Evolutionary conservation across 2,113 vertebrate genomes (phyloP).

Genomic region (Turdus rufiventris): DNA sequence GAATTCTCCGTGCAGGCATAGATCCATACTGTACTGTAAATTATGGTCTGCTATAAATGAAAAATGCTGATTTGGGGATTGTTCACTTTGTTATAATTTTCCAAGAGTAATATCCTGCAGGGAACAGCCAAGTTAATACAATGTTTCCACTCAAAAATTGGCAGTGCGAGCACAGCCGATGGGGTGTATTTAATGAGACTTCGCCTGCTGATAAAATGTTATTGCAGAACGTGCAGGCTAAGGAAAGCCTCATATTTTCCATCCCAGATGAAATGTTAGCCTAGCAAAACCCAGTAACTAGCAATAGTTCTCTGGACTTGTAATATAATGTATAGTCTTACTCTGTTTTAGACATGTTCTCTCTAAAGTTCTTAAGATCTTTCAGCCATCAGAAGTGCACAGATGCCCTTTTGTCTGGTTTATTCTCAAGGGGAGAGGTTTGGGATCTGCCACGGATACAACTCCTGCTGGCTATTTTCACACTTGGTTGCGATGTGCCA

Average conservation of each 20-base stretch:
- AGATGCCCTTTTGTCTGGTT: neutral
- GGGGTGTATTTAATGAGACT: slow-evolving; percentile 21
- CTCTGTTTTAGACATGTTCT: neutral
- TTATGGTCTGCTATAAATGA: slow-evolving; percentile 30
- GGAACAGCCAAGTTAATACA: slow-evolving; percentile 55
- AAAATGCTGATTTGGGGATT: slow-evolving; percentile 49
- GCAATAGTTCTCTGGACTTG: neutral
- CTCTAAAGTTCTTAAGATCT: neutral
- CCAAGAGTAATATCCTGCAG: slow-evolving; percentile 34
- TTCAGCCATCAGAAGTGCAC: neutral
- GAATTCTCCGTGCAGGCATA: neutral
- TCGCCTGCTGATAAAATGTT: slow-evolving; percentile 51
- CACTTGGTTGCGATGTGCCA: neutral
- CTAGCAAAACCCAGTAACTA: neutral
- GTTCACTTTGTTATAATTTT: slow-evolving; percentile 43
- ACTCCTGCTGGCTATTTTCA: neutral
- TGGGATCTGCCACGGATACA: neutral
- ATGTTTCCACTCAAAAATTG: slow-evolving; percentile 59
- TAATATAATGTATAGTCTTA: neutral
- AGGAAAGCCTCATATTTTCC: slow-evolving; percentile 26
- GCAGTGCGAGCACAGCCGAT: neutral
- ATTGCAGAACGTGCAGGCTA: neutral
- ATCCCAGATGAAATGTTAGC: neutral
- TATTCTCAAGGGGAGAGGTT: neutral
- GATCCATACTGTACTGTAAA: neutral